Base-by-base conservation (phyloP, 2,113 vertebrate genomes). In the Leptobrachium leishanense region DNA sequence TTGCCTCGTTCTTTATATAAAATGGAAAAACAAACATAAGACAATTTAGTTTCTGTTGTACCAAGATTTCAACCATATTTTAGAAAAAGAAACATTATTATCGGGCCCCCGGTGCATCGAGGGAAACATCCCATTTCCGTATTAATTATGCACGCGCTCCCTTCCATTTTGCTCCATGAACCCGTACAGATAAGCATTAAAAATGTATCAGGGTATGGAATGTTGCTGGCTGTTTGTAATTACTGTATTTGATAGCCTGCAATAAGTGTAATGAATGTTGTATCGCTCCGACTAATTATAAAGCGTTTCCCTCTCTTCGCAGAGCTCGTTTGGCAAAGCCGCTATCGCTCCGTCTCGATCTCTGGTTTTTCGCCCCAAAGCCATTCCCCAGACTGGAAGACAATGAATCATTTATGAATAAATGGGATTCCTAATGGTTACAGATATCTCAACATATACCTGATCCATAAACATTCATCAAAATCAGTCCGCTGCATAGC, bases 141-240 rank as follows among this genome's bases (percentile, higher is more conserved):
- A 76, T 76, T 54, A 65, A 54, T 67, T 67, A 54, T 67, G 44
- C 64, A 76, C 13, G 44, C 63, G 12, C 20, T 50, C 59, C 39
- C 13, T 43, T 59, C 62, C 59, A 31, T 54, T 50, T 40, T 66
- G 74, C 20, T 75, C 43, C 54, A 66, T 66, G 63, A 62, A 63
- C 41, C 7, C 50, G 44, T 63, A 75, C 62, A 55, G 46, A 75
- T 64, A 12, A 74, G 72, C 72, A 74, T 74, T 74, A 74, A 54
- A 55, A 42, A 76, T 67, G 74, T 50, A 67, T 67, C 74, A 54
- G 31, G 13, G 3, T 39, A 13, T 42, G 42, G 42, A 39, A 62
- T 8, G n/a, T 15, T 31, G 72, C n/a, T 59, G 59, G 57, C 57
- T 46, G 42, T 2, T n/a, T 46, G 72, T 64, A 53, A 75, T 65